Evolutionary conservation across 1,140 invertebrate species (phyloP), one percentile per base, ranked within the genome.

Genomic region (Procambarus virginalis): DNA sequence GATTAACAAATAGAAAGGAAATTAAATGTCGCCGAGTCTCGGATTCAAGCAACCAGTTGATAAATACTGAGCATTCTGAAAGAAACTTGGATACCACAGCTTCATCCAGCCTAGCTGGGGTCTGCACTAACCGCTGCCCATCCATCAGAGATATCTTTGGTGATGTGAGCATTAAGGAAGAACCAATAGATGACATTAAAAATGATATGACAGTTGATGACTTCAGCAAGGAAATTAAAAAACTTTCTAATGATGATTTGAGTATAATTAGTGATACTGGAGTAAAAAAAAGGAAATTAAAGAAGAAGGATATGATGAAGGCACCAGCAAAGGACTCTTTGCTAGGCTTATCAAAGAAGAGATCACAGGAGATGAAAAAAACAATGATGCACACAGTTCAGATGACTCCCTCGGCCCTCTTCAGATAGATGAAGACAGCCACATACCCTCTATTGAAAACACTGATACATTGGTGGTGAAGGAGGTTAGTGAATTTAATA

Each of bases 71-170:
- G 46, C 20, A 49, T 2, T n/a, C 68, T n/a, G 76, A 64, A 55
- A 20, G 45, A 14, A 84, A 20, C 58, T 14, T 20, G 68, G 60
- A 73, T 77, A 46, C 70, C 2, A 22, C 73, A 14, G 75, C 68
- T 17, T 84, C 81, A 2, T 83, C 75, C 20, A 84, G 81, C 60
- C 60, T 89, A 5, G 87, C 87, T 48, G 87, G 48, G 34, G 87
- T 89, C 3, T 89, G 87, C 51, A 89, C 87, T 12, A 89, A 89
- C 75, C 87, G 76, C 51, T 89, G 70, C 48, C 87, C 87, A 22
- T 89, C 87, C 10, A 89, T 89, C 60, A 83, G 77, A 60, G 87
- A 89, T 78, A 89, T 89, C 46, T 89, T 89, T 84, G 87, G 87
- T 34, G 87, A 89, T 68, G 76, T 89, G 9, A 84, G 58, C 60